Base-by-base conservation (phyloP, 1,140 invertebrate species). In the Saxidomus purpurata region DNA sequence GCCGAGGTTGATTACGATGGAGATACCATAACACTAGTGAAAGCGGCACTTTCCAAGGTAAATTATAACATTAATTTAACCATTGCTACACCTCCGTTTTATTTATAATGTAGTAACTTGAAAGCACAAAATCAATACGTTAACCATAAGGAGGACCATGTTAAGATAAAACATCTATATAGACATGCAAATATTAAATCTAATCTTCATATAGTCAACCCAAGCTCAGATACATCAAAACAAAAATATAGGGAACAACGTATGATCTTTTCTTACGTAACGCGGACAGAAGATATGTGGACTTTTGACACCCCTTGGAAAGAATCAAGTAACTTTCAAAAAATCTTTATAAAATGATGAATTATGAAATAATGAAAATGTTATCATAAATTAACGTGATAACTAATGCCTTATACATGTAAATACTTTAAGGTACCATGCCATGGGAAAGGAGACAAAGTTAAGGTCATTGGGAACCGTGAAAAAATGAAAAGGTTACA, bases 401-500 rank as follows among this genome's bases (percentile, higher is more conserved):
- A 71, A n/a, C n/a, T n/a, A 15, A 15, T 15, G 13, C n/a, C 13
- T 55, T 55, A 55, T 55, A 15, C 13, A 13, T 15, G 52, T 13
- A n/a, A n/a, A n/a, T n/a, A n/a, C n/a, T n/a, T n/a, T n/a, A n/a
- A n/a, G 31, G 67, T 71, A 71, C 67, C 67, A 71, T 28, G 9
- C n/a, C 36, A 71, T 40, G 67, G n/a, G 4, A 71, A 71, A 71
- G 67, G 67, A 34, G 67, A 71, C 28, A 36, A 36, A 40, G 67
- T 71, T 2, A 71, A 71, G 22, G 67, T 71, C 13, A 71, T 71
- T 40, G 67, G 67, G 17, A 36, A 34, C 17, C 31, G 36, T 4
- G 67, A 71, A 3, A 71, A 71, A 71, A 40, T 71, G 28, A 34
- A 40, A 71, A 22, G 67, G 11, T 22, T 71, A 11, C 67, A 71